Conservation (phyloP, 2,113 vertebrate genomes). For the Phaethon lepturus region DNA sequence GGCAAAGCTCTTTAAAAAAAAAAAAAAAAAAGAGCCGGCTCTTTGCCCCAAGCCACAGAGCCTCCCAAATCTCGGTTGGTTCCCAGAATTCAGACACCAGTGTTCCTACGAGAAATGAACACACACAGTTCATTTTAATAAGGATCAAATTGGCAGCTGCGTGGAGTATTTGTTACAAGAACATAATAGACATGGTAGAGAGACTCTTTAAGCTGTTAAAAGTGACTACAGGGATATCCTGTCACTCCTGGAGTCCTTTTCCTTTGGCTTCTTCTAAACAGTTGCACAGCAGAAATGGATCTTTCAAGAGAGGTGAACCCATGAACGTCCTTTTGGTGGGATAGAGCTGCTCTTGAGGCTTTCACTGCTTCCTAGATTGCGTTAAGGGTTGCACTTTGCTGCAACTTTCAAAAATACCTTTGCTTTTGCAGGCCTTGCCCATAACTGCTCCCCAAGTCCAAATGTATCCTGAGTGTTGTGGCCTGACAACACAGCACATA, state of each 20-base stretch:
- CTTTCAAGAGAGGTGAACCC: background rate
- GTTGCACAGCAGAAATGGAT: background rate
- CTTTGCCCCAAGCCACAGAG: slow-evolving; percentile 41
- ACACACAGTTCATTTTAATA: slow-evolving; percentile 44
- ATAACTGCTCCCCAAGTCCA: background rate
- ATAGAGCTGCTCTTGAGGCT: background rate
- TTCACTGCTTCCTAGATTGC: background rate
- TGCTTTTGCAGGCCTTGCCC: background rate
- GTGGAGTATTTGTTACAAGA: slow-evolving; percentile 19
- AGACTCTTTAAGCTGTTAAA: background rate
- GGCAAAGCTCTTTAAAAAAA: slow-evolving; percentile 8
- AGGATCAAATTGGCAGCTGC: slow-evolving; percentile 21
- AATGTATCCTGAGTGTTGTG: background rate
- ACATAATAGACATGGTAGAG: background rate
- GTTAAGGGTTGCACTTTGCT: background rate
- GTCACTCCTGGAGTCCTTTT: background rate
- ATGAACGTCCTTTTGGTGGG: background rate
- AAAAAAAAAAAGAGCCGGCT: background rate
- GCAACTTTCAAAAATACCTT: background rate
- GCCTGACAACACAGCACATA: background rate
- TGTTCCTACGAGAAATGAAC: slow-evolving; percentile 50
- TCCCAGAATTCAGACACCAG: slow-evolving; percentile 60
- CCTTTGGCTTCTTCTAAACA: background rate
- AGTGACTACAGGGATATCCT: background rate
- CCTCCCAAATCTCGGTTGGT: slow-evolving; percentile 50